phyloP scores from a whole-genome alignment of 2,113 vertebrate genomes.

The Cephalophus harveyi region DNA sequence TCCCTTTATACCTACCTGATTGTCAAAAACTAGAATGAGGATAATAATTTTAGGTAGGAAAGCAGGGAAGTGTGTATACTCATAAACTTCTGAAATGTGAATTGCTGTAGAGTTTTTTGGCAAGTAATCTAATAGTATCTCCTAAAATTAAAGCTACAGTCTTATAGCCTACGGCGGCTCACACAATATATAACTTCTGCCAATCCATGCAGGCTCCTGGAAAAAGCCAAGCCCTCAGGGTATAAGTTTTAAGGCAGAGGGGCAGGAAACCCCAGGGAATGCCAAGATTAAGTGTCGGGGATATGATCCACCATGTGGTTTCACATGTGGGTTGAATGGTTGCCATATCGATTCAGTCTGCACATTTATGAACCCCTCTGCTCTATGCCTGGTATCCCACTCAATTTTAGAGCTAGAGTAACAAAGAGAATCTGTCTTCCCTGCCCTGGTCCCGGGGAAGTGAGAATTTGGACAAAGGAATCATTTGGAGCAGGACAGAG shows the following conservation, averaged over 20 bases:
- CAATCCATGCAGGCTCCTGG: background rate
- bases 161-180: background rate
- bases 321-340: background rate
- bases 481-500: background rate
- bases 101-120: background rate
- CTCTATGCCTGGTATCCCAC: background rate
- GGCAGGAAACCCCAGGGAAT: background rate
- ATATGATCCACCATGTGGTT: background rate
- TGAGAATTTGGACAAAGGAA: background rate
- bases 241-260: background rate
- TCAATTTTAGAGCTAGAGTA: background rate
- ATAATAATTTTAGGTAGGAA: slow-evolving; percentile 13
- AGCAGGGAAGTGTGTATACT: background rate
- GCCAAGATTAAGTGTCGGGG: background rate
- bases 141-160: background rate
- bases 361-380: background rate
- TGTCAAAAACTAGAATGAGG: background rate
- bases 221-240: background rate
- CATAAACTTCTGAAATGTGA: background rate
- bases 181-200: background rate
- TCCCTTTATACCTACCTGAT: background rate
- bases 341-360: background rate
- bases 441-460: accelerated
- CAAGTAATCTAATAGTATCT: background rate
- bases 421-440: background rate